Evolutionary conservation across 2,113 vertebrate genomes (phyloP).

Genomic region (Ochotona princeps): DNA sequence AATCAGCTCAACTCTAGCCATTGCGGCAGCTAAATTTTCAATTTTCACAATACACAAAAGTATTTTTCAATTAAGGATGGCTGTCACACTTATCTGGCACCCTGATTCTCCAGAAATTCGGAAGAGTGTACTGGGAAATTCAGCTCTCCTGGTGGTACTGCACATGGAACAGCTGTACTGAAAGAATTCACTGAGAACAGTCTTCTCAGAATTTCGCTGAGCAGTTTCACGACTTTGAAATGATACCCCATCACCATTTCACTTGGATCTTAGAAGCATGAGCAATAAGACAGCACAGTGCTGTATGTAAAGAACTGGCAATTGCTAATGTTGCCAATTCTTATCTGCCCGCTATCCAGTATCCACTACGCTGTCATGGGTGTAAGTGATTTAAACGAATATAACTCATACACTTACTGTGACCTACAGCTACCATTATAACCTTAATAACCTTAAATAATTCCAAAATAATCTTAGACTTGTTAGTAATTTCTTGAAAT

Average conservation of each 20-base stretch:
- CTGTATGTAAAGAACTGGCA: background rate
- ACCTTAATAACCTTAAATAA: background rate
- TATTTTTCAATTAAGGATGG: background rate
- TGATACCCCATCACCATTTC: background rate
- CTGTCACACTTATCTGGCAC: background rate
- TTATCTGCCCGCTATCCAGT: constrained; percentile 25
- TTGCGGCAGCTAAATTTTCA: too few species aligned
- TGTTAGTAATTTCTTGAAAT: constrained; percentile 1
- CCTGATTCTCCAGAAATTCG: background rate
- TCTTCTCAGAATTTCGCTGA: constrained; percentile 29
- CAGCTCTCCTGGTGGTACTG: background rate
- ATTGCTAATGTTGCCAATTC: background rate
- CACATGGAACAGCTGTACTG: background rate
- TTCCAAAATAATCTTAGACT: too few species aligned
- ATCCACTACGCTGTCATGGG: background rate
- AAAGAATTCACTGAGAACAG: background rate
- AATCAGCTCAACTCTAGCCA: too few species aligned
- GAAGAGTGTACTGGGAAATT: background rate
- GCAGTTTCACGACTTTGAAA: constrained; percentile 27
- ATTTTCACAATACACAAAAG: too few species aligned
- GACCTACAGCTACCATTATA: background rate
- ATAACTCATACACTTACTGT: background rate
- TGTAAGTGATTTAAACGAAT: constrained; percentile 3
- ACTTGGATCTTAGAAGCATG: background rate
- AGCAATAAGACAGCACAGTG: background rate